Percentiles rank a stretch among this genome's conserved stretches.
phyloP scores from a whole-genome alignment of 2,797 vertebrate species.

The Loris lydekkerianus region DNA sequence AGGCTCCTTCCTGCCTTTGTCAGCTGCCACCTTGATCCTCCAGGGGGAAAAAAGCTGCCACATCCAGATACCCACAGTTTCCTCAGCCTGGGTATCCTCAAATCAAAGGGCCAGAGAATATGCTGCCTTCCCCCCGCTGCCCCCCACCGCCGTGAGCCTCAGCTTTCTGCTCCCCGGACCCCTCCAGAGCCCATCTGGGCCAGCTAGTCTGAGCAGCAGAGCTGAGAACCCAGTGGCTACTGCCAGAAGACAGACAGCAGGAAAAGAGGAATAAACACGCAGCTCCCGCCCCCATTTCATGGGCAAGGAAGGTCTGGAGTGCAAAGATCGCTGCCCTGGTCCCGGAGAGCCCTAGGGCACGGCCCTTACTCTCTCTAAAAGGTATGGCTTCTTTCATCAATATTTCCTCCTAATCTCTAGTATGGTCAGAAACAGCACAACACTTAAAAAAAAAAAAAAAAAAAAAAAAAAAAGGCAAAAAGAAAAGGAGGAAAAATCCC shows the following conservation, averaged over 20 bases:
- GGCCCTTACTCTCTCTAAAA: accelerated
- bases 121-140: no score
- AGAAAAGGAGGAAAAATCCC: not conserved
- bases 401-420: not conserved
- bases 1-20: not conserved
- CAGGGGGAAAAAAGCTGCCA: not conserved
- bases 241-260: not conserved
- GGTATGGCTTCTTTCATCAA: not conserved
- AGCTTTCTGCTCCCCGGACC: not conserved
- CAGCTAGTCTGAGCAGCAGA: no score
- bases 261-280: no score
- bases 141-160: not conserved
- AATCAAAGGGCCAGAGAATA: accelerated
- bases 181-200: not conserved
- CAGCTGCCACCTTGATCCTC: not conserved
- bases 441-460: not conserved
- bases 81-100: not conserved
- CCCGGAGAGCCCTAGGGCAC: accelerated
- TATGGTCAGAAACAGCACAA: not conserved
- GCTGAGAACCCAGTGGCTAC: accelerated
- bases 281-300: accelerated
- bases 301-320: accelerated
- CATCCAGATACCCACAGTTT: not conserved
- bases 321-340: accelerated
- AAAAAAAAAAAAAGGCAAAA: not conserved